Evolutionary conservation across 2,888 invertebrate genomes (phyloP).

Genomic region (Eupithecia dodoneata): DNA sequence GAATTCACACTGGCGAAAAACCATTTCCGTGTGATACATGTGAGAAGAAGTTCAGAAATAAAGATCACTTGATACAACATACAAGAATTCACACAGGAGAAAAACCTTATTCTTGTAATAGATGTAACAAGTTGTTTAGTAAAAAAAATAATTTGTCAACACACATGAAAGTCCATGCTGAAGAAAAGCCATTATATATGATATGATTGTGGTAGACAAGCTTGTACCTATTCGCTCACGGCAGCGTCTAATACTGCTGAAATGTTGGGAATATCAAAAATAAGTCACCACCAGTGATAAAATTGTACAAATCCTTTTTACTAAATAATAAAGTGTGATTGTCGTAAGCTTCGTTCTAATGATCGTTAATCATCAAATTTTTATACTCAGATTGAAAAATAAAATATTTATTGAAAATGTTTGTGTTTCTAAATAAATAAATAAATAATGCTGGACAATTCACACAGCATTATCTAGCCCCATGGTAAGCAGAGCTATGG

Average conservation of each 20-base stretch:
- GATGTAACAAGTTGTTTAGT: conserved; percentile 10
- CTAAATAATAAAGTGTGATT: neutral
- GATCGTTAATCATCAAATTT: neutral
- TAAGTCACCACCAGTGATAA: neutral
- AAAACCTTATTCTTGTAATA: conserved; percentile 6
- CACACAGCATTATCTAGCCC: too few relatives aligned
- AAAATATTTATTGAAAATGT: neutral
- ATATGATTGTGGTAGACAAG: neutral
- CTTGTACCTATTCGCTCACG: neutral
- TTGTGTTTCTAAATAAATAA: neutral
- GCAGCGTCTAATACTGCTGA: neutral
- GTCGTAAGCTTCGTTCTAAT: neutral
- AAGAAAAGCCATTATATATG: conserved; percentile 3
- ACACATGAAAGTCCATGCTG: conserved; percentile 9
- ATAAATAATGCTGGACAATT: too few relatives aligned
- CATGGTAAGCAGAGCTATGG: too few relatives aligned
- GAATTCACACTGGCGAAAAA: conserved; percentile 8
- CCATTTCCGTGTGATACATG: conserved; percentile 14
- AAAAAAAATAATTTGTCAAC: conserved; percentile 1
- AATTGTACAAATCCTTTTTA: neutral
- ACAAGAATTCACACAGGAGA: conserved; percentile 7
- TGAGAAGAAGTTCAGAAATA: conserved; percentile 11
- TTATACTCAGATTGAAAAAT: neutral
- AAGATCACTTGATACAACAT: conserved; percentile 11
- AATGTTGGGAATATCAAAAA: neutral